Evolutionary conservation across 1,140 invertebrate genomes (phyloP).

Genomic region (Helicoverpa armigera): DNA sequence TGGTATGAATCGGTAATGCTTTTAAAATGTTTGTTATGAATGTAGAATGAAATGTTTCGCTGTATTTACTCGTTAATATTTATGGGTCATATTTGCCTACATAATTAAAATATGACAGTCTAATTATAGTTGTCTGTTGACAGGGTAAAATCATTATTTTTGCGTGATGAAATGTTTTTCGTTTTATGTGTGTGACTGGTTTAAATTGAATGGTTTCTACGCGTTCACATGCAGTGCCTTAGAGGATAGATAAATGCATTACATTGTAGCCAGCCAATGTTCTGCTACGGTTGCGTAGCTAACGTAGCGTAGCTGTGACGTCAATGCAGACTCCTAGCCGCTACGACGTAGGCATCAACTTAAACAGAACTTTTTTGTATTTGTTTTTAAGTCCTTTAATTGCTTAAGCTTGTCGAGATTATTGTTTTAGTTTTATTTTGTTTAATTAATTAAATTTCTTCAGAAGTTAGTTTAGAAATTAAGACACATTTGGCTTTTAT

Average conservation of each 20-base stretch:
- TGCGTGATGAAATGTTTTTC: slow-evolving; percentile 8
- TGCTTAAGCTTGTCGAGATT: neutral
- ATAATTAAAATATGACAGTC: neutral
- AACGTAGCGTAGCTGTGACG: slow-evolving; percentile 23
- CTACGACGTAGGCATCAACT: neutral
- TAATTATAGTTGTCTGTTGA: slow-evolving; percentile 12
- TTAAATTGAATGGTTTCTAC: neutral
- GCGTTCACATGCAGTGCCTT: neutral
- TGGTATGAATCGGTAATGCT: neutral
- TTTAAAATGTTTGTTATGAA: too few species aligned
- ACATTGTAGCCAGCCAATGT: neutral
- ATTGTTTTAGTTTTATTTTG: neutral
- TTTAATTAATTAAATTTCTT: too few species aligned
- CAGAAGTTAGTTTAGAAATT: too few species aligned
- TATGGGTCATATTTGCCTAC: too few species aligned
- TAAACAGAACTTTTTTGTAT: neutral
- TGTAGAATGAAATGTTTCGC: too few species aligned
- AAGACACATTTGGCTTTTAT: too few species aligned
- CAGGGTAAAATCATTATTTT: neutral
- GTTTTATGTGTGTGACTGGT: neutral
- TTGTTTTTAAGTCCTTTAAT: neutral
- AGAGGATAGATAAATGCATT: slow-evolving; percentile 8
- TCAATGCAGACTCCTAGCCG: slow-evolving; percentile 10
- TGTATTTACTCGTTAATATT: too few species aligned
- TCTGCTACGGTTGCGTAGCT: slow-evolving; percentile 14